Evolutionary conservation across 2,888 invertebrate species (phyloP).

Genomic region (Onchidella celtica): DNA sequence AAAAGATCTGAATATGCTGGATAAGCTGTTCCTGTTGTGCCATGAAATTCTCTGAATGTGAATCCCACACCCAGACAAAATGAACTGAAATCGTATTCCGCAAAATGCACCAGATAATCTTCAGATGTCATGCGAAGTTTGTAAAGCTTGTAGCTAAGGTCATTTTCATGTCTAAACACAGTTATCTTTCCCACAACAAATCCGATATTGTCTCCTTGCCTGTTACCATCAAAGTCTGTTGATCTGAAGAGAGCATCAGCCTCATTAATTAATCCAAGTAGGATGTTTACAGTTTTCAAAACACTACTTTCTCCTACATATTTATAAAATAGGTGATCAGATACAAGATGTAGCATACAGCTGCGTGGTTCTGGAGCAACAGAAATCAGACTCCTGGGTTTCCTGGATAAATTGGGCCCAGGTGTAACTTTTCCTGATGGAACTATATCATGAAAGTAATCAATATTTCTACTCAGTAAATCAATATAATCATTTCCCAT

Average conservation of each 20-base stretch:
- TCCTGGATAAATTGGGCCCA: background rate
- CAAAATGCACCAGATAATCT: constrained; percentile 65
- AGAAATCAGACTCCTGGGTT: too few species aligned
- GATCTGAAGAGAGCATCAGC: constrained; percentile 72
- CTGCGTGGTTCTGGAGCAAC: constrained; percentile 3
- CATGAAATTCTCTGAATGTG: constrained; percentile 66
- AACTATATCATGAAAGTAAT: background rate
- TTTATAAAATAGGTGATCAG: constrained; percentile 72
- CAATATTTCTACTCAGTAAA: background rate
- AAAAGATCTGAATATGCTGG: constrained; percentile 61
- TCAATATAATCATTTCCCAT: too few species aligned
- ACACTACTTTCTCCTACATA: constrained; percentile 59
- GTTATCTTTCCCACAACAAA: constrained; percentile 67
- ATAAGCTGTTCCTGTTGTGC: constrained; percentile 71
- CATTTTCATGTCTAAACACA: constrained; percentile 48
- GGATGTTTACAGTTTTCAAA: constrained; percentile 61
- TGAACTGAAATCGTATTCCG: constrained; percentile 60
- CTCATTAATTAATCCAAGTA: constrained; percentile 67
- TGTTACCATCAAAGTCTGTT: constrained; percentile 76
- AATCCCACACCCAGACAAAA: constrained; percentile 69
- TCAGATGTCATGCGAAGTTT: constrained; percentile 49
- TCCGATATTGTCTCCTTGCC: constrained; percentile 73
- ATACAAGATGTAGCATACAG: constrained; percentile 67
- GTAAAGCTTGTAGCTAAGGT: constrained; percentile 28
- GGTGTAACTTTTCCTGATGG: background rate